Base-by-base conservation (phyloP, 2,888 invertebrate genomes). In the Callimorpha dominula region DNA sequence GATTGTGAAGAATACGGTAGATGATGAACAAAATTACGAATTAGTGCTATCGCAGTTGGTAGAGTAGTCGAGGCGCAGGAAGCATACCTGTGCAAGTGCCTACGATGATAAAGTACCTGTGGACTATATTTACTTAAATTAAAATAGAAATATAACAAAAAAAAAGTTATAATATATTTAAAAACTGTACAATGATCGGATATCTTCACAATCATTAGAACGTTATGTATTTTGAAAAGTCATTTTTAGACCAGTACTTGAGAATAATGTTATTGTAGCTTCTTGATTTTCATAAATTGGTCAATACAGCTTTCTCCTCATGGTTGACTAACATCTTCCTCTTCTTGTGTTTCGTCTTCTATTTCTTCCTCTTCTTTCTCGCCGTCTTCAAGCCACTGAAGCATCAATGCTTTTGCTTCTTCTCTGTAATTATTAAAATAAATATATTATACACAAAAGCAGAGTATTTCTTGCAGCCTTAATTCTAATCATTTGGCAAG, bases 321-420 rank as follows among this genome's bases (percentile, higher is more conserved):
- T 4, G 11, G 4, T 49, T 65, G 65, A 65, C 65, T 50, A 14
- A 4, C n/a, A 49, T 60, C 85, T 68, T 86, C 85, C 74, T 87
- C 88, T 70, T 86, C 88, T 11, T 82, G 76, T 15, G 86, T 83
- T 74, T 93, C 92, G 64, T 90, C 88, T 46, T 86, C 87, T 17
- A 88, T 76, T 78, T 91, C 92, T 67, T 93, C 92, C 62, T 90
- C 91, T 12, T 92, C 91, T 54, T 91, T 90, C 62, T 94, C 93
- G 0, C 93, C 94, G 75, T 94, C 94, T 83, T 94, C 94, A 4
- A 92, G 66, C 94, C 94, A 94, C 72, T 91, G 91, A 71, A 80
- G 83, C 87, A 94, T 90, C 49, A 95, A 80, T 0, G 90, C 89
- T 65, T 92, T 92, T 46, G 94, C 93, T 84, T 95, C 95, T 43